These are phyloP conservation scores for Zygothrica quintamaculata DNA, from an alignment of 2,888 invertebrate genomes.

Conservation along the genomic window DNA sequence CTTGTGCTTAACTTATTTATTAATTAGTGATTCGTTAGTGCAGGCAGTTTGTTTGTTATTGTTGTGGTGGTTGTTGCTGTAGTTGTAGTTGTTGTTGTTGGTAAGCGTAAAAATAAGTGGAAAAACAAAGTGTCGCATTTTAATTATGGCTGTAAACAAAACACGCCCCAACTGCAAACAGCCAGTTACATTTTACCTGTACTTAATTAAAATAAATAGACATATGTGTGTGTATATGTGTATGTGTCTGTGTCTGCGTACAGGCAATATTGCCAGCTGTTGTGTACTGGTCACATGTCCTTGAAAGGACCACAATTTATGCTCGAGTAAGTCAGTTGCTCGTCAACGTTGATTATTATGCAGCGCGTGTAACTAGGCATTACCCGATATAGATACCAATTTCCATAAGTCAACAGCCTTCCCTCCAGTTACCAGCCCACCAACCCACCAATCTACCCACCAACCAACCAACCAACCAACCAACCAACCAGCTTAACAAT, in stretches of 20 bases:
- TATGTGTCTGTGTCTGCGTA: too few species aligned
- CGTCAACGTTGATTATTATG: slow-evolving; percentile 62
- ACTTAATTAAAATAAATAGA: slow-evolving; percentile 77
- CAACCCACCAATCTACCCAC: slow-evolving; percentile 43
- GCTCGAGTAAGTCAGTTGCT: slow-evolving; percentile 28
- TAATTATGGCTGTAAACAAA: slow-evolving; percentile 60
- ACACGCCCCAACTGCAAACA: slow-evolving; percentile 57
- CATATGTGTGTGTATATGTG: too few species aligned
- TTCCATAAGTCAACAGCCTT: slow-evolving; percentile 73
- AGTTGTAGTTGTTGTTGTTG: slow-evolving; percentile 41
- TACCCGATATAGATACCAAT: slow-evolving; percentile 74
- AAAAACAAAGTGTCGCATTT: slow-evolving; percentile 62
- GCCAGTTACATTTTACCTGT: slow-evolving; percentile 57
- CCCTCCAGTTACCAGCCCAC: slow-evolving; percentile 22
- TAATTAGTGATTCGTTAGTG: slow-evolving; percentile 72
- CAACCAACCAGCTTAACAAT: slow-evolving; percentile 57
- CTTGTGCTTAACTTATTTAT: slow-evolving; percentile 60
- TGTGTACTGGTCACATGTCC: slow-evolving; percentile 50
- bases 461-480: slow-evolving; percentile 48
- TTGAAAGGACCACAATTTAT: slow-evolving; percentile 54
- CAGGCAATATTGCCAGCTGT: slow-evolving; percentile 11
- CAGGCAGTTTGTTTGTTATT: slow-evolving; percentile 45
- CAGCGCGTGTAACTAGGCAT: slow-evolving; percentile 62
- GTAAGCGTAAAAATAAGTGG: slow-evolving; percentile 8
- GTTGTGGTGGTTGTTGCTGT: slow-evolving; percentile 20